These are phyloP conservation scores for Pseudoips prasinana DNA, from an alignment of 2,888 invertebrate genomes.

Conservation along the genomic window DNA sequence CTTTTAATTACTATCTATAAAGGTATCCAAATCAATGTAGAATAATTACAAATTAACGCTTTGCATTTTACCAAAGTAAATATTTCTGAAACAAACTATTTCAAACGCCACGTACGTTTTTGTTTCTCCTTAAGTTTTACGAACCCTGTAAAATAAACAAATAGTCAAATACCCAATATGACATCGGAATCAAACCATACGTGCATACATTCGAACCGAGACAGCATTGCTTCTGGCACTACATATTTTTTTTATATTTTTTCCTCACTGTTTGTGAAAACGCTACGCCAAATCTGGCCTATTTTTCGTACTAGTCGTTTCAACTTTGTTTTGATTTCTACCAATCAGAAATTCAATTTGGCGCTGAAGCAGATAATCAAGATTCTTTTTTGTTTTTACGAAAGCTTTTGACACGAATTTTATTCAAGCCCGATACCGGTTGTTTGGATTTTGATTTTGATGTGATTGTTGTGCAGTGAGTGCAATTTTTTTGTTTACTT, in stretches of 20 bases:
- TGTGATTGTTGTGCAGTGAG: constrained; percentile 1
- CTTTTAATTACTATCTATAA: no score
- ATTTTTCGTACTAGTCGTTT: constrained; percentile 53
- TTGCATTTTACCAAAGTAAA: no score
- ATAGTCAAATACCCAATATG: no score
- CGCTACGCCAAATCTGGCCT: constrained; percentile 47
- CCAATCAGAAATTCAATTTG: constrained; percentile 41
- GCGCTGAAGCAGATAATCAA: constrained; percentile 25
- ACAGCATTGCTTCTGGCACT: no score
- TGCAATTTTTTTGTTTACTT: constrained; percentile 6
- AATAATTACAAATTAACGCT: no score
- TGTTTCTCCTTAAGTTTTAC: no score
- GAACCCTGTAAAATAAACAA: no score
- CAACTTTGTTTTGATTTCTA: constrained; percentile 37
- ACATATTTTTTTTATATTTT: constrained; percentile 11
- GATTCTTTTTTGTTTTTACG: constrained; percentile 8
- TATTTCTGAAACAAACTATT: no score
- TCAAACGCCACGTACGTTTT: no score
- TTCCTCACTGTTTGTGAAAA: constrained; percentile 46
- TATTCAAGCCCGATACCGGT: constrained; percentile 10
- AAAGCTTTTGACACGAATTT: constrained; percentile 18
- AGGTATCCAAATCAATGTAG: no score
- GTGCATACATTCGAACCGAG: no score
- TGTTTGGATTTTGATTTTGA: constrained; percentile 14
- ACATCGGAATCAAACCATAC: no score